Percentiles rank a stretch among this genome's conserved stretches.
phyloP scores from a whole-genome alignment of 2,113 vertebrate species.

The Dolichallabes microphthalmus region DNA sequence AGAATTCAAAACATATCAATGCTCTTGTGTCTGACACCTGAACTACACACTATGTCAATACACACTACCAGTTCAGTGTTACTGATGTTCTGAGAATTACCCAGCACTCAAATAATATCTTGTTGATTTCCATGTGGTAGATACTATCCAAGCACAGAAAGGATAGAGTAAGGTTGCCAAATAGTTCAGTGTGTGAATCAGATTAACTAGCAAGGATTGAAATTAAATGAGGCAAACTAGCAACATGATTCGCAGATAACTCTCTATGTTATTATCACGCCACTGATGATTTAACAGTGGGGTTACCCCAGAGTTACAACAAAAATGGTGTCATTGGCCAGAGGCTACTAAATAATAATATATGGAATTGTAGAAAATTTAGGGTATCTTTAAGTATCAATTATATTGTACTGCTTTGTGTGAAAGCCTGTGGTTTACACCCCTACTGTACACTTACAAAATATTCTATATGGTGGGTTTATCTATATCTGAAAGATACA shows the following conservation, averaged over 20 bases:
- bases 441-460: background rate
- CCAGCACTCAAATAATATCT: background rate
- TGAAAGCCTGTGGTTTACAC: background rate
- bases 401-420: background rate
- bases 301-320: background rate
- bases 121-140: background rate
- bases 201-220: background rate
- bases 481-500: background rate
- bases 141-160: background rate
- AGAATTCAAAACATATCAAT: background rate
- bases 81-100: background rate
- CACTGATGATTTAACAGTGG: background rate
- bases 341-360: background rate
- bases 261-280: background rate
- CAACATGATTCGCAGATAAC: background rate
- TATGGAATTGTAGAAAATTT: background rate
- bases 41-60: background rate
- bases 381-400: background rate
- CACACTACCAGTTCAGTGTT: background rate
- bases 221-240: background rate
- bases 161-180: background rate
- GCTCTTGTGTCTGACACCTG: background rate
- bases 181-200: background rate
- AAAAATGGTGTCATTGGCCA: background rate
- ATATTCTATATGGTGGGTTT: background rate